Percentiles rank a stretch among this genome's conserved stretches.
Evolutionary conservation across 2,113 vertebrate species (phyloP).

Genomic region (Vombatus ursinus): DNA sequence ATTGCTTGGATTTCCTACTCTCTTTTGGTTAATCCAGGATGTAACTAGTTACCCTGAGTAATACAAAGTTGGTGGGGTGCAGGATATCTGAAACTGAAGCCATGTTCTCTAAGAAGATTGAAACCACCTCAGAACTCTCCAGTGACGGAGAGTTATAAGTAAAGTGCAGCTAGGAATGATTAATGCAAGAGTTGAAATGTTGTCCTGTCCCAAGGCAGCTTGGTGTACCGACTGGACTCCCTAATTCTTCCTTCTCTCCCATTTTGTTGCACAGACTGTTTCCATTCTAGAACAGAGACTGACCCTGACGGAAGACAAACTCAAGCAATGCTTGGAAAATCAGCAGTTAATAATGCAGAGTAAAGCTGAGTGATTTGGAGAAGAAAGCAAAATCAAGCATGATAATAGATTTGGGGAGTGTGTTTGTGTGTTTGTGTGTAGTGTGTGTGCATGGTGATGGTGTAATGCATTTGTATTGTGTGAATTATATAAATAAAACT

Average conservation of each 20-base stretch:
- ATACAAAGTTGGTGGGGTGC: background rate
- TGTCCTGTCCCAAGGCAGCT: background rate
- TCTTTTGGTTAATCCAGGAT: background rate
- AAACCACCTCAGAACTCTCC: background rate
- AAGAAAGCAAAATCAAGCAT: constrained; percentile 55
- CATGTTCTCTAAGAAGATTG: background rate
- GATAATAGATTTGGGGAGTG: constrained; percentile 18
- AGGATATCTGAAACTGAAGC: background rate
- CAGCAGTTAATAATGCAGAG: constrained; percentile 90
- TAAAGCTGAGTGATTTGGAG: constrained; percentile 76
- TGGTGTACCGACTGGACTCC: background rate
- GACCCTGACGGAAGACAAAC: constrained; percentile 95
- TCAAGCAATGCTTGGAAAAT: constrained; percentile 95
- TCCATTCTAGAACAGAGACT: constrained; percentile 93
- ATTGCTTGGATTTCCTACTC: background rate
- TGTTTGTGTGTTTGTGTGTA: background rate
- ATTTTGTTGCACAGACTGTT: constrained; percentile 83
- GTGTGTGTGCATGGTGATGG: background rate
- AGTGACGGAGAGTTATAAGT: background rate
- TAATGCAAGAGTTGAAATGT: background rate
- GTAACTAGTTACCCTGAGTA: background rate
- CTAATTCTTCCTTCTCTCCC: background rate
- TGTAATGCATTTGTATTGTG: constrained; percentile 58
- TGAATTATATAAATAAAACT: constrained; percentile 58
- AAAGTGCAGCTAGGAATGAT: background rate